Evolutionary conservation across 2,797 vertebrate species (phyloP).

Genomic region (Enteromius treurensis): DNA sequence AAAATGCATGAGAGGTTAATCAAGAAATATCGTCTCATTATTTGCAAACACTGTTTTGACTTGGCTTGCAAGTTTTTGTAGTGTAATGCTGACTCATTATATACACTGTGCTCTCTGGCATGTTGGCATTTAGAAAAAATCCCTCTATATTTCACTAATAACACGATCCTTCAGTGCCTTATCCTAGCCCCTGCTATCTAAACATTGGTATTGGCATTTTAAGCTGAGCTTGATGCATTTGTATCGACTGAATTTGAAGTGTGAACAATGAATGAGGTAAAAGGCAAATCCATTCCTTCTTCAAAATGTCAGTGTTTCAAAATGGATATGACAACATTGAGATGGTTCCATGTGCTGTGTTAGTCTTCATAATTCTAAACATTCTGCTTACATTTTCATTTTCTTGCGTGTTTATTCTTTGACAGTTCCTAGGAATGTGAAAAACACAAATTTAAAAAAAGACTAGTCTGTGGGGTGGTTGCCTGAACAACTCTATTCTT

Average conservation of each 20-base stretch:
- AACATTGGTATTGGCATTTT: conserved; percentile 59
- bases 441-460: neutral
- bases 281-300: conserved; percentile 44
- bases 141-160: conserved; percentile 56
- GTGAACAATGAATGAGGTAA: conserved; percentile 22
- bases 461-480: neutral
- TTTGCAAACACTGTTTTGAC: conserved; percentile 46
- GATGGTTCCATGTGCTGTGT: neutral
- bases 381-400: neutral
- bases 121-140: conserved; percentile 52
- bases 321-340: conserved; percentile 51
- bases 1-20: conserved; percentile 19
- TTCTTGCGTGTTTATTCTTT: neutral
- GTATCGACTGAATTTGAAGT: conserved; percentile 56
- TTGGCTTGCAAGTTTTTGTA: conserved; percentile 41
- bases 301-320: conserved; percentile 67
- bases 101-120: conserved; percentile 32
- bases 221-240: conserved; percentile 51
- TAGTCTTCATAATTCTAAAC: neutral
- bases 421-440: neutral
- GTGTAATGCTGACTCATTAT: conserved; percentile 50
- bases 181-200: conserved; percentile 48
- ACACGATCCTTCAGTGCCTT: conserved; percentile 27
- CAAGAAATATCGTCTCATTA: conserved; percentile 34
- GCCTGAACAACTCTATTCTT: neutral